These are phyloP conservation scores for Myotis findleyi DNA, from an alignment of 2,797 vertebrate species.

Conservation along the genomic window DNA sequence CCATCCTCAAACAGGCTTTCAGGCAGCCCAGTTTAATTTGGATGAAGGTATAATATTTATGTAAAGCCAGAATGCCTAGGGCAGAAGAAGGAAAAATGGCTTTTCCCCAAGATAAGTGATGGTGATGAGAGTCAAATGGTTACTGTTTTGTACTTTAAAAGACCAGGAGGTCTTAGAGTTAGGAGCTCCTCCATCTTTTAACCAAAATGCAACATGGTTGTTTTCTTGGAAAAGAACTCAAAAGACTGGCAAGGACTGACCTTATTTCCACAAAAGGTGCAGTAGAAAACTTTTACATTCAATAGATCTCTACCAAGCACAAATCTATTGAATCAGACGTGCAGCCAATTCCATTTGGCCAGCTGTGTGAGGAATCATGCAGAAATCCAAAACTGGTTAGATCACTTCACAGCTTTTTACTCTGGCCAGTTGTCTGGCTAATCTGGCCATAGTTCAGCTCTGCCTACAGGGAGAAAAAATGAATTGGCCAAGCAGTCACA, in stretches of 20 bases:
- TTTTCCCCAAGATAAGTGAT: not conserved
- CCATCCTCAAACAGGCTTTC: not conserved
- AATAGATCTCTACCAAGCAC: constrained; percentile 50
- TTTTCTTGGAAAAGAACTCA: constrained; percentile 54
- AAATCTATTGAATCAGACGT: constrained; percentile 44
- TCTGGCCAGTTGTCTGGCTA: not conserved
- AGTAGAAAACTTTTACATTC: constrained; percentile 56
- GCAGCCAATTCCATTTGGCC: constrained; percentile 39
- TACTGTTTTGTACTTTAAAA: not conserved
- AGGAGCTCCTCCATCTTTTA: not conserved
- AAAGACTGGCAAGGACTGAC: constrained; percentile 57
- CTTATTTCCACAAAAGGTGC: constrained; percentile 58
- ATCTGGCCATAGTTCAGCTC: not conserved
- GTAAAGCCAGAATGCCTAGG: not conserved
- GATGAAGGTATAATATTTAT: not conserved
- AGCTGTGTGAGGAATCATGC: not conserved
- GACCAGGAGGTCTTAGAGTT: not conserved
- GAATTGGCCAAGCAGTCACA: not conserved
- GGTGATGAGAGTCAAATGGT: not conserved
- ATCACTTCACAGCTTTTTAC: not conserved
- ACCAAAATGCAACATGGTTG: not conserved
- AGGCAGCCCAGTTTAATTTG: not conserved
- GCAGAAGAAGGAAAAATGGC: not conserved
- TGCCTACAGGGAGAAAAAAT: constrained; percentile 37
- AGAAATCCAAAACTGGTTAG: not conserved